Percentiles rank a stretch among this genome's conserved stretches.
Conservation (phyloP, 1,140 invertebrate genomes). For the Philopotamus ludificatus region DNA sequence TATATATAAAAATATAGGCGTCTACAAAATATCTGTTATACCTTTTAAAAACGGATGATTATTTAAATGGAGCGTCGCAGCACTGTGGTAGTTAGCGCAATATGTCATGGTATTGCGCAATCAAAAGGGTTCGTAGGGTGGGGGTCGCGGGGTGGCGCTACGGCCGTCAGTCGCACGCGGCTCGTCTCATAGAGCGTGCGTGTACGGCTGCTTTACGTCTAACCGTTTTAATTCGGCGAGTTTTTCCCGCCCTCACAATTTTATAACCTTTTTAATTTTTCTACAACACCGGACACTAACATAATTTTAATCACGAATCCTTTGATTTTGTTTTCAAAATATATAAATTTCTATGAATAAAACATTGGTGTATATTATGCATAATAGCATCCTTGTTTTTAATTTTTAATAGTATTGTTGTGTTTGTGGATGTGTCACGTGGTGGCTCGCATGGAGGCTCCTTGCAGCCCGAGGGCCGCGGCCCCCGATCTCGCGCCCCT, state of each 20-base stretch:
- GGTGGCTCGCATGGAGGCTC: slow-evolving; percentile 14
- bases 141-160: not conserved
- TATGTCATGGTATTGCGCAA: not conserved
- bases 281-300: too few relatives aligned
- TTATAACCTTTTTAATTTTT: too few relatives aligned
- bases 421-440: slow-evolving; percentile 9
- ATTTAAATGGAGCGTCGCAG: not conserved
- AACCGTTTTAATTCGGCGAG: not conserved
- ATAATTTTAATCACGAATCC: too few relatives aligned
- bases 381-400: too few relatives aligned
- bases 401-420: too few relatives aligned
- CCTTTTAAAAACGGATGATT: too few relatives aligned
- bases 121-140: not conserved
- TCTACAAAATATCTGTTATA: too few relatives aligned
- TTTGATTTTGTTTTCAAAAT: too few relatives aligned
- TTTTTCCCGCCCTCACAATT: slow-evolving; percentile 9
- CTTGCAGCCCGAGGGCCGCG: slow-evolving; percentile 14
- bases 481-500: not conserved
- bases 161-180: slow-evolving; percentile 13
- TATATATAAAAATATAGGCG: too few relatives aligned
- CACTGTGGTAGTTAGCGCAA: too few relatives aligned
- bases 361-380: too few relatives aligned
- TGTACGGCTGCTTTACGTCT: not conserved
- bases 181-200: not conserved
- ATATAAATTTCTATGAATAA: too few relatives aligned